Evolutionary conservation across 2,888 invertebrate genomes (phyloP).

Genomic region (Tachina lurida): DNA sequence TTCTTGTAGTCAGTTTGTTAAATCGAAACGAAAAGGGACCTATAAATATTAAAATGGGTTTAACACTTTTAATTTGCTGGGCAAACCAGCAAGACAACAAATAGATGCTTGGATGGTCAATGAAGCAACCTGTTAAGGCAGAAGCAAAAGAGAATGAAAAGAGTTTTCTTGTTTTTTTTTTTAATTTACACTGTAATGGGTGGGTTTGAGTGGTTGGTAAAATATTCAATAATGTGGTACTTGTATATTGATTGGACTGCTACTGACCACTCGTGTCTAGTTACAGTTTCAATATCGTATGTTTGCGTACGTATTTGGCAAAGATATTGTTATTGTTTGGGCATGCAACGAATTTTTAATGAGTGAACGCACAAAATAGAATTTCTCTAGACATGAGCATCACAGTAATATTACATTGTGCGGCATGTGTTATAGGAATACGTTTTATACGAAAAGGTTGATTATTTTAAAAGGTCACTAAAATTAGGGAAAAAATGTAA

Average conservation of each 20-base stretch:
- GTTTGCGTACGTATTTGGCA: slow-evolving; percentile 39
- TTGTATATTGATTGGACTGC: slow-evolving; percentile 55
- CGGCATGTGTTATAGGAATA: slow-evolving; percentile 5
- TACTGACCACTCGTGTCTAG: slow-evolving; percentile 34
- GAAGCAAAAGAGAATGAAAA: neutral
- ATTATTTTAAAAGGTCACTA: slow-evolving; percentile 43
- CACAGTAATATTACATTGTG: slow-evolving; percentile 1
- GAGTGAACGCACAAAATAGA: slow-evolving; percentile 25
- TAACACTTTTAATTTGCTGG: slow-evolving; percentile 73
- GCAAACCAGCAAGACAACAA: slow-evolving; percentile 61
- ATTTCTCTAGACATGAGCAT: neutral
- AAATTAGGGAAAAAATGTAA: neutral
- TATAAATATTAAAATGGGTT: slow-evolving; percentile 72
- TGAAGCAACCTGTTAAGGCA: slow-evolving; percentile 35
- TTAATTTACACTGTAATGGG: slow-evolving; percentile 26
- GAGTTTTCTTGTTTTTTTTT: neutral
- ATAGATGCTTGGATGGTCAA: slow-evolving; percentile 38
- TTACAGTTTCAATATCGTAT: slow-evolving; percentile 28
- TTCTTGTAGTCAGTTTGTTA: slow-evolving; percentile 25
- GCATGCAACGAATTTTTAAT: slow-evolving; percentile 68
- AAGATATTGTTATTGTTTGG: slow-evolving; percentile 62
- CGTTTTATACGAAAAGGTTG: slow-evolving; percentile 8
- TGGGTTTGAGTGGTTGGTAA: slow-evolving; percentile 24
- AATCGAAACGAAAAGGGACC: slow-evolving; percentile 61
- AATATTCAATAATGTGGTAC: slow-evolving; percentile 56